A percentile compares a stretch with the other conserved stretches of the same genome.
These are phyloP conservation scores for Busseola fusca DNA, from an alignment of 2,888 invertebrate species.

Conservation along the genomic window DNA sequence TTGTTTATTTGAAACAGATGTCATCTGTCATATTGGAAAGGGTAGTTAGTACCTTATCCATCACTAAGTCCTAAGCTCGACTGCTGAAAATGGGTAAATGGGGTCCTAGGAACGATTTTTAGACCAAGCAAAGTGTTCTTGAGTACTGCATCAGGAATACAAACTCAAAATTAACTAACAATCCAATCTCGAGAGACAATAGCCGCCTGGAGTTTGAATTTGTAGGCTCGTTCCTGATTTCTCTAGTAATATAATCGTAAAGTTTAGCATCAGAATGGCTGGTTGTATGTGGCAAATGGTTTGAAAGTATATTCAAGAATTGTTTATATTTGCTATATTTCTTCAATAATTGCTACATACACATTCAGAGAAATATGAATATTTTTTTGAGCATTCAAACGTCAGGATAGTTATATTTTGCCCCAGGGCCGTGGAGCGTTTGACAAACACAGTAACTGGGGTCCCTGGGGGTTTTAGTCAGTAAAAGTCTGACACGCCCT, in stretches of 20 bases:
- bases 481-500: no score
- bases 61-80: neutral
- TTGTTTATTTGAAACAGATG: conserved; percentile 24
- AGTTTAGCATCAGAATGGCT: no score
- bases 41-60: neutral
- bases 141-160: neutral
- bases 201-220: neutral
- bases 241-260: neutral
- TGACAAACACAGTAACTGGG: no score
- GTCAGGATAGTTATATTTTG: no score
- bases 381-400: no score
- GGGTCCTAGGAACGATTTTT: neutral
- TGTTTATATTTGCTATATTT: no score
- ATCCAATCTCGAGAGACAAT: neutral
- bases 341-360: no score
- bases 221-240: neutral
- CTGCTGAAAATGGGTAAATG: neutral
- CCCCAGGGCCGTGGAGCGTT: no score
- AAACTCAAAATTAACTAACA: neutral
- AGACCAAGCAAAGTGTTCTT: neutral
- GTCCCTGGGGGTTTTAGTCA: no score
- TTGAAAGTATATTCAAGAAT: no score
- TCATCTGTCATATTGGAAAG: neutral
- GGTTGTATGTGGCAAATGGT: no score
- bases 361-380: no score